phyloP scores from a whole-genome alignment of 2,888 invertebrate species.

The Philopedon plagiatum region DNA sequence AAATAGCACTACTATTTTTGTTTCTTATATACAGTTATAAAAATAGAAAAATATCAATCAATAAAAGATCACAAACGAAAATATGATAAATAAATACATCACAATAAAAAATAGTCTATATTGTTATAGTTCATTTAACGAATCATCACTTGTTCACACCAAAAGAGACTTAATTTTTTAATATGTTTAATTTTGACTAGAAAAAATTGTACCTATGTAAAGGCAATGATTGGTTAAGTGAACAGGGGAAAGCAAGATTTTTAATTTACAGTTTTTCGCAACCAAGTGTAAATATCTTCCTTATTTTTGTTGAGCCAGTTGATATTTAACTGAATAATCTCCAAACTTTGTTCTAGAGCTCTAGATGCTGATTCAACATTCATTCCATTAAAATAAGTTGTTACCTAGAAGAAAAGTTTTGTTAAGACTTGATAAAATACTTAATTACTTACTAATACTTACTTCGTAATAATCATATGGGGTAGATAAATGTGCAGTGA shows the following conservation, averaged over 20 bases:
- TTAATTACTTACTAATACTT: constrained; percentile 46
- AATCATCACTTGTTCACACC: background rate
- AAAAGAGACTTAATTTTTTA: background rate
- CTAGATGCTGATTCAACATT: constrained; percentile 67
- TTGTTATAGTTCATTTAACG: constrained; percentile 18
- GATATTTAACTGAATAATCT: constrained; percentile 85
- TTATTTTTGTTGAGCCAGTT: constrained; percentile 81
- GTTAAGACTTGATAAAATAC: background rate
- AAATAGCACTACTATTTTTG: constrained; percentile 55
- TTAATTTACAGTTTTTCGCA: constrained; percentile 63
- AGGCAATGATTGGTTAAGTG: constrained; percentile 26
- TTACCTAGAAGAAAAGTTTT: constrained; percentile 61
- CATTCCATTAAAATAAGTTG: constrained; percentile 68
- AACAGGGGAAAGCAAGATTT: constrained; percentile 42
- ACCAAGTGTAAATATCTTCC: constrained; percentile 70
- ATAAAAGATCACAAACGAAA: constrained; percentile 53
- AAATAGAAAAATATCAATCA: constrained; percentile 57
- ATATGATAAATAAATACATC: constrained; percentile 50
- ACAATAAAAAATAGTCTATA: constrained; percentile 46
- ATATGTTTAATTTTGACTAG: constrained; percentile 10
- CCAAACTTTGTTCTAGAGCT: constrained; percentile 82
- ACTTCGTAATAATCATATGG: constrained; percentile 84
- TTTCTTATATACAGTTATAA: constrained; percentile 57
- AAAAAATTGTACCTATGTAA: background rate
- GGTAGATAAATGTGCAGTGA: constrained; percentile 78